Evolutionary conservation across 2,797 vertebrate species (phyloP).

Genomic region (Paratrypauchen microcephalus): DNA sequence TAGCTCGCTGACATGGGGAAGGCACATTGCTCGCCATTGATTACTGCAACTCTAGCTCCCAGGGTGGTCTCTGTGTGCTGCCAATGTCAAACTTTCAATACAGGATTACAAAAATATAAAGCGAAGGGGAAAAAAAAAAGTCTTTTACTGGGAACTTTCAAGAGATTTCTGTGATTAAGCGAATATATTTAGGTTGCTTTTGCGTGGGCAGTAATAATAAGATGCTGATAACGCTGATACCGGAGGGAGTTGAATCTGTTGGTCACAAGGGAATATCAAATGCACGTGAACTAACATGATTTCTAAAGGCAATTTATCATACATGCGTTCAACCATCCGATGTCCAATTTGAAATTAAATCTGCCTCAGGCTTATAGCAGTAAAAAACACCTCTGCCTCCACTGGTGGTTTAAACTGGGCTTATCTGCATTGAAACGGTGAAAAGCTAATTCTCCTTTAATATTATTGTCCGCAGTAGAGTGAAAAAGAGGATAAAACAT

Average conservation of each 20-base stretch:
- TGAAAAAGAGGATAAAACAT: background rate
- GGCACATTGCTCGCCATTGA: slow-evolving; percentile 74
- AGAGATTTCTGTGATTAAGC: slow-evolving; percentile 27
- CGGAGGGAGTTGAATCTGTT: slow-evolving; percentile 25
- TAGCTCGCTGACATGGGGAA: slow-evolving; percentile 76
- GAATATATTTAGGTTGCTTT: background rate
- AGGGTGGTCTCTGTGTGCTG: slow-evolving; percentile 45
- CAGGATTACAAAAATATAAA: slow-evolving; percentile 62
- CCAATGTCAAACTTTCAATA: slow-evolving; percentile 53
- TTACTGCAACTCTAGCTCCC: slow-evolving; percentile 57
- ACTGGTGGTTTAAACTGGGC: slow-evolving; percentile 26
- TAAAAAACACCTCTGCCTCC: slow-evolving; percentile 19
- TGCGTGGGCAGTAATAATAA: slow-evolving; percentile 16
- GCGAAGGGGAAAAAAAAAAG: slow-evolving; percentile 41
- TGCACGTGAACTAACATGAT: slow-evolving; percentile 31
- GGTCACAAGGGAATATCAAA: slow-evolving; percentile 38
- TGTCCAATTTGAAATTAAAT: slow-evolving; percentile 46
- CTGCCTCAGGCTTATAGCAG: slow-evolving; percentile 23
- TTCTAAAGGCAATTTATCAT: slow-evolving; percentile 40
- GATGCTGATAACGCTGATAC: slow-evolving; percentile 31
- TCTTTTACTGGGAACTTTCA: slow-evolving; percentile 39
- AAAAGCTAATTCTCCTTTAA: slow-evolving; percentile 32
- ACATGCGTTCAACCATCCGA: slow-evolving; percentile 32
- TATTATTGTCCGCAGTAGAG: slow-evolving; percentile 20
- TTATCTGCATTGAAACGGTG: slow-evolving; percentile 43